Base-by-base conservation (phyloP, 1,140 invertebrate species). In the Sitodiplosis mosellana region DNA sequence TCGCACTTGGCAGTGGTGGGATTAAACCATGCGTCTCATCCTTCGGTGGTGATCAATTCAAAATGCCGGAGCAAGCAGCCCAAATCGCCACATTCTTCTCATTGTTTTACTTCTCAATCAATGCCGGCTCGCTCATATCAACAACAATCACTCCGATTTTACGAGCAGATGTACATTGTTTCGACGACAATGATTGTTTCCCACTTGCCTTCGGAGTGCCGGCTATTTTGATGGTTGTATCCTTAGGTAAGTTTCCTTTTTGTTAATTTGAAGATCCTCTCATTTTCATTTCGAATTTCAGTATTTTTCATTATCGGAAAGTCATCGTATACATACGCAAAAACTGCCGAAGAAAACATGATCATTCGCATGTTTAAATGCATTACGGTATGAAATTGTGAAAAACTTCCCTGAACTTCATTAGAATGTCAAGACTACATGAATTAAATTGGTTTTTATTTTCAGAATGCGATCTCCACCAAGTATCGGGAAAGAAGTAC, bases 21-120 rank as follows among this genome's bases (percentile, higher is more conserved):
- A 88, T 89, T 56, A 89, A 89, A 59, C 83, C 86, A 12, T 88
- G 84, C 61, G 83, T 88, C 1, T 71, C 80, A 11, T 76, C 85
- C 0, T 88, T 89, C 60, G 86, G 86, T 38, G 86, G 81, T 15
- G 86, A 89, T 60, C 85, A 89, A 66, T 83, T 83, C 56, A 52
- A 65, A 47, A 48, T 75, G 4, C 76, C 76, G 5, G 64, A 70
- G 54, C 75, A 72, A 59, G 71, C 73, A 54, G 56, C 61, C 50
- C 70, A 83, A 53, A 61, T 85, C 8, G 63, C 69, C 0, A 69
- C 69, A 38, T 89, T 82, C 61, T 88, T 88, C 59, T 86, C 83
- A 0, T 59, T 86, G 5, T 88, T 87, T 59, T 87, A 87, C 63
- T 80, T 87, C 53, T 69, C 80, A 33, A 87, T 90, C 49, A 88